Base-by-base conservation (phyloP, 30 jellyfish, hydroid and myxozoan genomes). In the Mastigias papua region DNA sequence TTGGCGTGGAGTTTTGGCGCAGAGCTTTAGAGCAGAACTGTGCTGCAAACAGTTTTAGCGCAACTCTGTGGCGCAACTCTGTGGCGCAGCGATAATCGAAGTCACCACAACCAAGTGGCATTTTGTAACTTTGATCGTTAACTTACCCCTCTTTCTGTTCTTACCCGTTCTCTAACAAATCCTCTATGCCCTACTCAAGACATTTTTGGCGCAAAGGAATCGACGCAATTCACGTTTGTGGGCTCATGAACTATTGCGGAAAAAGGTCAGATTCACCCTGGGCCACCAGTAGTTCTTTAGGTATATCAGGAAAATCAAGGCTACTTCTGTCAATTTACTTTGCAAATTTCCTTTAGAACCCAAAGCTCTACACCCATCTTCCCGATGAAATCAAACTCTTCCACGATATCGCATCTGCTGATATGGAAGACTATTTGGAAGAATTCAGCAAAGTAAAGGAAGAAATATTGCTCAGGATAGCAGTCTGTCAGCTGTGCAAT, bases 321-420 rank as follows among this genome's bases (percentile, higher is more conserved):
- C 23, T 11, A 11, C 25, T 54, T 54, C 25, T 0, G 0, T 54
- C 25, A 54, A 54, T 54, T 54, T 54, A 11, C 20, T 72, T 15
- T 33, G n/a, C n/a, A n/a, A 27, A 27, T 20, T 30, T 72, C 7
- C 35, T 72, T 37, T 69, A 72, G 83, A 72, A 72, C 35, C 83
- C 83, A 48, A 34, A 21, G 37, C 23, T 72, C 3, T 72, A 69
- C 69, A 72, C 69, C 34, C 11, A 60, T 72, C 83, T 72, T 48
- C 69, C 68, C 64, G 68, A 72, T 23, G 83, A 72, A 21, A 72
- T 72, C 70, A 37, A 72, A 42, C 83, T 72, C 27, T 72, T 72
- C 69, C 66, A 72, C 49, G 70, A 34, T 30, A 21, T 72, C 25
- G 64, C 83, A 20, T 33, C 83, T 19, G 34, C 48, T 2, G 83